These are phyloP conservation scores for Onychorhynchus coronatus DNA, from an alignment of 2,113 vertebrate genomes.

Conservation along the genomic window DNA sequence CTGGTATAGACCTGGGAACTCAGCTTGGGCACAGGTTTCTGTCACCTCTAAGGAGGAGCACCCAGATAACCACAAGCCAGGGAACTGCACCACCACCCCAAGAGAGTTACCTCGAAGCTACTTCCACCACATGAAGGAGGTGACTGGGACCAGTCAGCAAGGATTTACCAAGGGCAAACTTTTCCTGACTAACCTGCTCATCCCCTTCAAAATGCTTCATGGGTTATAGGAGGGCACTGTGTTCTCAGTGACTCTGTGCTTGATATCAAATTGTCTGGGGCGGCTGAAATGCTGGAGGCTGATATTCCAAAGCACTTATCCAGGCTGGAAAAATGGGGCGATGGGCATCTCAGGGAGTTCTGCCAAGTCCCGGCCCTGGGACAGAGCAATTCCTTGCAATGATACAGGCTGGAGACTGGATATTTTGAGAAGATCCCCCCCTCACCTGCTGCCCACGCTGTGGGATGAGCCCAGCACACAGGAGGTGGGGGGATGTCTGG, in stretches of 20 bases:
- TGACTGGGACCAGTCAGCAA: not conserved
- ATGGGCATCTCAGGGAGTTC: not conserved
- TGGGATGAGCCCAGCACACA: not conserved
- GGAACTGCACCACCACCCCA: accelerated
- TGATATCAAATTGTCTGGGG: not conserved
- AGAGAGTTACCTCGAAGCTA: not conserved
- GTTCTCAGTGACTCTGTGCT: not conserved
- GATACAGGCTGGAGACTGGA: not conserved
- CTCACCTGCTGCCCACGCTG: not conserved
- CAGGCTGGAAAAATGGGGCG: not conserved
- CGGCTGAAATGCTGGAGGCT: not conserved
- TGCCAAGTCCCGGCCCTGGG: not conserved
- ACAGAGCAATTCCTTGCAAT: not conserved
- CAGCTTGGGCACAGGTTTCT: not conserved
- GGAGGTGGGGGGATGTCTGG: accelerated
- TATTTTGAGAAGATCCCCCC: not conserved
- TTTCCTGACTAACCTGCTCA: not conserved
- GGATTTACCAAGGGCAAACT: not conserved
- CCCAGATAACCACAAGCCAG: not conserved
- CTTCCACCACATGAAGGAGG: not conserved
- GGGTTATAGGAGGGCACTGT: not conserved
- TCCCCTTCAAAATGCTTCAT: not conserved
- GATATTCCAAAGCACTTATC: not conserved
- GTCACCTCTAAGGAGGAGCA: not conserved
- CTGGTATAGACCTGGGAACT: not conserved